phyloP scores from a whole-genome alignment of 2,113 vertebrate genomes.

The Ailurus styani region DNA sequence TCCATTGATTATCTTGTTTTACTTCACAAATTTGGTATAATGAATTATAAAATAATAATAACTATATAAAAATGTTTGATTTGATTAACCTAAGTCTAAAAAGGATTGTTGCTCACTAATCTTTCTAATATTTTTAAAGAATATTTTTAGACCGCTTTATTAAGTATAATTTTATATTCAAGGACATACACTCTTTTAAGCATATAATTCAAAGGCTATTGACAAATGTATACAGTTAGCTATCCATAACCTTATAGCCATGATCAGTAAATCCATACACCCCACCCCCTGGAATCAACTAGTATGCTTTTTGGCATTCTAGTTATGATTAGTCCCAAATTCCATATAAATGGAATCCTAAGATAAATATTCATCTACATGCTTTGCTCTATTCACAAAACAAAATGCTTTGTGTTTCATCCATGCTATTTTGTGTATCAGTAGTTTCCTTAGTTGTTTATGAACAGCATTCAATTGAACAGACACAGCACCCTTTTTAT shows the following conservation, averaged over 20 bases:
- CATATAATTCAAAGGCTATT: neutral
- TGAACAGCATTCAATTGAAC: neutral
- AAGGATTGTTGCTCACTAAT: neutral
- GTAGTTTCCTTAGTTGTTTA: neutral
- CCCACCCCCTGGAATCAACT: neutral
- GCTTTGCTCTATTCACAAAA: neutral
- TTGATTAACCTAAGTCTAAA: neutral
- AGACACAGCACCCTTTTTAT: neutral
- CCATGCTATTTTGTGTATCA: neutral
- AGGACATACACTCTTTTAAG: neutral
- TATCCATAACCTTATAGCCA: neutral
- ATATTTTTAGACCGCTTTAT: neutral
- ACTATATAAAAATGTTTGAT: neutral
- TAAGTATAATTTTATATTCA: neutral
- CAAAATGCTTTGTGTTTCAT: neutral
- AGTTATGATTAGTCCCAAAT: neutral
- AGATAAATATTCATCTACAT: neutral
- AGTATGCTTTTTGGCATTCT: neutral
- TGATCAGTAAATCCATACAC: neutral
- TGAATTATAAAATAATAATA: neutral
- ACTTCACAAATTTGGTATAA: neutral
- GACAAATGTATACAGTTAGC: neutral
- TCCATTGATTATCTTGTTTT: neutral
- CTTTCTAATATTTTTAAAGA: neutral
- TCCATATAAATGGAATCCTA: neutral